Percentiles rank a stretch among this genome's conserved stretches.
Conservation (phyloP, 2,113 vertebrate species). For the Urocitellus parryii region DNA sequence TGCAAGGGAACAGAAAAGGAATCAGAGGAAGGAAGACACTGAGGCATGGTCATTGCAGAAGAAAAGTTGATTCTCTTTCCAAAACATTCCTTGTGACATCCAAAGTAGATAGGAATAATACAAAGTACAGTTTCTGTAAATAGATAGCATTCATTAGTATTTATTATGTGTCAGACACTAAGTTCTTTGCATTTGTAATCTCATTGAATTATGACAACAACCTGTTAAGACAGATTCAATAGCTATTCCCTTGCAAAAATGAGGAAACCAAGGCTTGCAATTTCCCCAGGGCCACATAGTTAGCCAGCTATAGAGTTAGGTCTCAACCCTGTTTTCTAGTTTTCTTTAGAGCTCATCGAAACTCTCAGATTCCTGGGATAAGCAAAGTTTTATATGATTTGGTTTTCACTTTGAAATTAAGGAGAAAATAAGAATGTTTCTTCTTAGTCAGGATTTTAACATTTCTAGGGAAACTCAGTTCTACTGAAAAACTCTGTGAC, state of each 20-base stretch:
- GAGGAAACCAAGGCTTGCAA: neutral
- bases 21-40: neutral
- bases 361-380: neutral
- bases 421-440: neutral
- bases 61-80: neutral
- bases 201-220: neutral
- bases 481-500: neutral
- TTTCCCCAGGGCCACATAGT: neutral
- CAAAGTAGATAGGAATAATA: neutral
- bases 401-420: conserved; percentile 36
- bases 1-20: neutral
- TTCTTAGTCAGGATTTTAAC: conserved; percentile 33
- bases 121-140: neutral
- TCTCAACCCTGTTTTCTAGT: neutral
- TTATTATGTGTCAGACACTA: neutral
- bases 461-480: neutral
- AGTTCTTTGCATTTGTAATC: neutral
- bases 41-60: neutral
- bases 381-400: neutral
- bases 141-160: neutral
- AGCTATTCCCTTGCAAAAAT: neutral
- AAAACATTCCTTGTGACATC: neutral
- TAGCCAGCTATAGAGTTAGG: neutral
- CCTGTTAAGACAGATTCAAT: neutral
- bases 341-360: neutral